A percentile compares a stretch with the other conserved stretches of the same genome.
Conservation (phyloP, 2,113 vertebrate genomes). For the Nanger granti region DNA sequence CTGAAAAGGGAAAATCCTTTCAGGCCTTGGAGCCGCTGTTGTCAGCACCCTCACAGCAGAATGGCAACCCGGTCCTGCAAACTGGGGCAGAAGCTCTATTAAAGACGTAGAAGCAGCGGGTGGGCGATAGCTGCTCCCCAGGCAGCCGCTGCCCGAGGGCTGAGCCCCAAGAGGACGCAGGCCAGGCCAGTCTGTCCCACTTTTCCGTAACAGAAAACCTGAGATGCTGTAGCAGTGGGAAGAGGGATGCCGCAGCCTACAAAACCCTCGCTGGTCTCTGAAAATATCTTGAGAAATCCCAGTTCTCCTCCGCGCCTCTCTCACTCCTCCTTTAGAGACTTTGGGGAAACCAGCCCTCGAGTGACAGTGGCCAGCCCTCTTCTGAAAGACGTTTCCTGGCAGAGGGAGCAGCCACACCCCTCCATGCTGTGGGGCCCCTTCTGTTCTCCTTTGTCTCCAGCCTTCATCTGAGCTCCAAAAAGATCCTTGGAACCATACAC, state of each 20-base stretch:
- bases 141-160: not conserved
- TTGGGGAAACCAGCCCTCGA: not conserved
- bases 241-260: not conserved
- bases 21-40: conserved; percentile 78
- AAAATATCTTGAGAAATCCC: not conserved
- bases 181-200: not conserved
- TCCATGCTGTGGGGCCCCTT: not conserved
- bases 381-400: not conserved
- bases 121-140: not conserved
- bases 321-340: not conserved
- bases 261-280: not conserved
- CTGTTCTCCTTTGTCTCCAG: not conserved
- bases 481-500: not conserved
- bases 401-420: not conserved
- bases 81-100: conserved; percentile 83
- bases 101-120: not conserved
- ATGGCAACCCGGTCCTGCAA: conserved; percentile 87
- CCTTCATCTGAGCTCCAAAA: not conserved
- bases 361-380: not conserved
- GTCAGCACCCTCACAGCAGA: conserved; percentile 83
- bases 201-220: not conserved
- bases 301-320: not conserved
- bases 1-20: not conserved
- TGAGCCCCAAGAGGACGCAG: not conserved
- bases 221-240: not conserved